These are phyloP conservation scores for Pluvianellus socialis DNA, from an alignment of 2,113 vertebrate species.

Conservation along the genomic window DNA sequence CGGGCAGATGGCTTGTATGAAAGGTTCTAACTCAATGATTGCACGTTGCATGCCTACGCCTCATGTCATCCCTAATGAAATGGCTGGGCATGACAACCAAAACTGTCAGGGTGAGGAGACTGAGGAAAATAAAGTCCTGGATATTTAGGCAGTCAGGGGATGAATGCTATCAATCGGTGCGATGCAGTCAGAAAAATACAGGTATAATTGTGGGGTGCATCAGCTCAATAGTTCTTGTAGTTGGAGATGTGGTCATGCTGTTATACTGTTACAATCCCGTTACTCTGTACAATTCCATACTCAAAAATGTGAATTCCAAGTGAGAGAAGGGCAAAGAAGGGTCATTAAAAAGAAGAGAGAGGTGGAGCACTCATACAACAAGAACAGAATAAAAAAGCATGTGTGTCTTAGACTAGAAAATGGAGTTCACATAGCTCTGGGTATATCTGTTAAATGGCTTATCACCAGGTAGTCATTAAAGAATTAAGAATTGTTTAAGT, in stretches of 20 bases:
- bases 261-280: not conserved
- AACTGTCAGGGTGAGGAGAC: not conserved
- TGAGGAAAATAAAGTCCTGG: not conserved
- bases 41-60: not conserved
- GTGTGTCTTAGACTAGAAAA: not conserved
- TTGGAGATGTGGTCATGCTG: not conserved
- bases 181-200: not conserved
- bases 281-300: not conserved
- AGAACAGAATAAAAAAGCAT: not conserved
- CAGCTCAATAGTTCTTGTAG: not conserved
- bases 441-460: not conserved
- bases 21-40: not conserved
- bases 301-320: not conserved
- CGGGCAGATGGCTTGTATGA: not conserved
- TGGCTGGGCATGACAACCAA: not conserved
- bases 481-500: not conserved
- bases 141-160: not conserved
- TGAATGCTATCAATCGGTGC: not conserved
- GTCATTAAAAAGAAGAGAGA: not conserved
- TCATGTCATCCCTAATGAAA: not conserved
- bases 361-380: not conserved
- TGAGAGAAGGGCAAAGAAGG: not conserved
- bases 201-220: not conserved
- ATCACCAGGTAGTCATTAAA: conserved; percentile 11
- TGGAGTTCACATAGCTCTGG: fast-evolving